Evolutionary conservation across 1,140 invertebrate genomes (phyloP).

Genomic region (Nymphalis io): DNA sequence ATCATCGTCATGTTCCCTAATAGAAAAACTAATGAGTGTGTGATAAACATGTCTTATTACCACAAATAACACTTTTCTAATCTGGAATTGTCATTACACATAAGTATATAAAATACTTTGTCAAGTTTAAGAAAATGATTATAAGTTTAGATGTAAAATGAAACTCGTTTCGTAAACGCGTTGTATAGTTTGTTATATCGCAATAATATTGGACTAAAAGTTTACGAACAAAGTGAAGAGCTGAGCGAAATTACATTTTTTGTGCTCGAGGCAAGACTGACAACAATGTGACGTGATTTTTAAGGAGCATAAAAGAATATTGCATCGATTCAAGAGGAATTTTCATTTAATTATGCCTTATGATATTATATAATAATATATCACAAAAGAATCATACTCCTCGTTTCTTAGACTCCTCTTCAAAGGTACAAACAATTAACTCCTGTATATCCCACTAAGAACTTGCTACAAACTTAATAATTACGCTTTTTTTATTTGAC

Average conservation of each 20-base stretch:
- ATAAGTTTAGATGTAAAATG: background rate
- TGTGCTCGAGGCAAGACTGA: background rate
- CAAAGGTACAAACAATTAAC: too few species aligned
- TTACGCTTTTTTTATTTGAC: too few species aligned
- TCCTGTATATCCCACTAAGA: too few species aligned
- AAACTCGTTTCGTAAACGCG: background rate
- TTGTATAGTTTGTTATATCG: background rate
- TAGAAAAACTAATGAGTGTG: too few species aligned
- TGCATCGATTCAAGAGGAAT: background rate
- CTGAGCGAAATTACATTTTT: conserved; percentile 9
- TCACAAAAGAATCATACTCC: too few species aligned
- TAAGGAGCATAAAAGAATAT: background rate
- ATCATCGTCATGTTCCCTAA: too few species aligned
- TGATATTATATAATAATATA: too few species aligned
- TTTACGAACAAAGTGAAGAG: background rate
- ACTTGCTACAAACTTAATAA: too few species aligned
- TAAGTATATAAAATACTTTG: background rate
- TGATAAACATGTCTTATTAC: too few species aligned
- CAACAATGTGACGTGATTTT: background rate
- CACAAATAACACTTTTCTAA: too few species aligned
- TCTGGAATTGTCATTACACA: too few species aligned
- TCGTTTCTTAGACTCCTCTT: too few species aligned
- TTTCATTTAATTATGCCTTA: background rate
- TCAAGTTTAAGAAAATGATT: background rate
- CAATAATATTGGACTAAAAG: conserved; percentile 10